These are phyloP conservation scores for Drosophila trapezifrons DNA, from an alignment of 1,140 invertebrate genomes.

Conservation along the genomic window DNA sequence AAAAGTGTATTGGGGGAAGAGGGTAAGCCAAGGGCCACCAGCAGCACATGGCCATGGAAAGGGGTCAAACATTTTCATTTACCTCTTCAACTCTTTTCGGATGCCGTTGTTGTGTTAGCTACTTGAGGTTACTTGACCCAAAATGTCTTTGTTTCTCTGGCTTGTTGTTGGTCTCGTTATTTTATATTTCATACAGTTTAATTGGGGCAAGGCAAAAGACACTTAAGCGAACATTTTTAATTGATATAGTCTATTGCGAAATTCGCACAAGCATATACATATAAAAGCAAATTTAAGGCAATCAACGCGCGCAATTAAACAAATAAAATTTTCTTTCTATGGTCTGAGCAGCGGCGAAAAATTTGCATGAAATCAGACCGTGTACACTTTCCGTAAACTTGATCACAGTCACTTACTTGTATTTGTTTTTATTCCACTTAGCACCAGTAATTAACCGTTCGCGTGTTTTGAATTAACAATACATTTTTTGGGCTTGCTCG, in stretches of 20 bases:
- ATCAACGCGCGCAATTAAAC: slow-evolving; percentile 71
- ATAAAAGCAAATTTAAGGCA: slow-evolving; percentile 61
- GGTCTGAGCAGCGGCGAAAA: slow-evolving; percentile 23
- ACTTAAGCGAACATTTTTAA: slow-evolving; percentile 61
- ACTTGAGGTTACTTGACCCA: slow-evolving; percentile 68
- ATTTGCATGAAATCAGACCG: slow-evolving; percentile 67
- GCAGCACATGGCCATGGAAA: slow-evolving; percentile 10
- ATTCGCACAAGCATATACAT: slow-evolving; percentile 48
- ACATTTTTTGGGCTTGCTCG: slow-evolving; percentile 18
- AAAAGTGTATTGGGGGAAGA: slow-evolving; percentile 7
- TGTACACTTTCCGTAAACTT: slow-evolving; percentile 17
- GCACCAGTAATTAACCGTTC: slow-evolving; percentile 42
- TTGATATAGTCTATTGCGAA: slow-evolving; percentile 67
- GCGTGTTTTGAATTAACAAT: slow-evolving; percentile 49
- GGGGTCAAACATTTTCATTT: slow-evolving; percentile 69
- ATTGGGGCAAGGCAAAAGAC: slow-evolving; percentile 62
- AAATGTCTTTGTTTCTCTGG: slow-evolving; percentile 32
- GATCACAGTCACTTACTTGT: not conserved
- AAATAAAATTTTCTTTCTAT: slow-evolving; percentile 37
- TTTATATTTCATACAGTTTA: slow-evolving; percentile 14
- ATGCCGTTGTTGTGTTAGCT: slow-evolving; percentile 29
- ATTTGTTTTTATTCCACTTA: not conserved
- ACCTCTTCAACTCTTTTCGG: slow-evolving; percentile 52
- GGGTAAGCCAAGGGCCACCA: slow-evolving; percentile 13
- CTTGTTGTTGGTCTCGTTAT: slow-evolving; percentile 15